Conservation (phyloP, 2,113 vertebrate species). For the Salvelinus fontinalis region DNA sequence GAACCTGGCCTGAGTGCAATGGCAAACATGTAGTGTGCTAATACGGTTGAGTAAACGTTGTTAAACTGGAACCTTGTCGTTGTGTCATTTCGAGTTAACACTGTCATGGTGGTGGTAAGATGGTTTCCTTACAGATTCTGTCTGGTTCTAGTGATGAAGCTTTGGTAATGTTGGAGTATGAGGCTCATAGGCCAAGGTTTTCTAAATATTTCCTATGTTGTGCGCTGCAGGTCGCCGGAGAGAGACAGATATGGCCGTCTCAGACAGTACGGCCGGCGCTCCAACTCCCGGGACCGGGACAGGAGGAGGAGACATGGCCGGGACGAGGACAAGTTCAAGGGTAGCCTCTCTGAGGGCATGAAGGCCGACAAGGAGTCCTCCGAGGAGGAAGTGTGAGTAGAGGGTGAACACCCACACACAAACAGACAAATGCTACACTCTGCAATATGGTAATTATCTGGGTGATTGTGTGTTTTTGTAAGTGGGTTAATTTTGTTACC, state of each 20-base stretch:
- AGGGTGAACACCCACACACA: slow-evolving; percentile 7
- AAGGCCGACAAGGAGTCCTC: slow-evolving; percentile 93
- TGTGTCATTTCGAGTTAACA: too few relatives aligned
- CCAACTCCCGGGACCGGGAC: slow-evolving; percentile 79
- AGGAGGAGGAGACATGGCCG: slow-evolving; percentile 84
- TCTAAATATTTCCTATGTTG: not conserved
- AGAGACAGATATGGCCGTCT: slow-evolving; percentile 82
- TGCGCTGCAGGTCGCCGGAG: slow-evolving; percentile 63
- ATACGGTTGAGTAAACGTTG: too few relatives aligned
- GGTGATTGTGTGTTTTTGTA: too few relatives aligned
- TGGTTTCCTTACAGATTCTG: too few relatives aligned
- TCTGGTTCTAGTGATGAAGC: too few relatives aligned
- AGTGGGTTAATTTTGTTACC: not conserved
- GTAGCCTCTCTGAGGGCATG: slow-evolving; percentile 98
- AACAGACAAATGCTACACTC: not conserved
- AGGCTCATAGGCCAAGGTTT: not conserved
- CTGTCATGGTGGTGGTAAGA: too few relatives aligned
- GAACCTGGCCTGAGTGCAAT: too few relatives aligned
- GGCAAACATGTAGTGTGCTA: too few relatives aligned
- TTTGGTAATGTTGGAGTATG: not conserved
- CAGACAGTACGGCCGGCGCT: slow-evolving; percentile 82
- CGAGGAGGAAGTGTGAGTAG: slow-evolving; percentile 89
- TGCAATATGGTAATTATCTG: too few relatives aligned
- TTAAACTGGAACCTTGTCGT: too few relatives aligned
- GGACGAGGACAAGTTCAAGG: slow-evolving; percentile 98